Conservation (phyloP, 2,797 vertebrate species). For the Molossus molossus region DNA sequence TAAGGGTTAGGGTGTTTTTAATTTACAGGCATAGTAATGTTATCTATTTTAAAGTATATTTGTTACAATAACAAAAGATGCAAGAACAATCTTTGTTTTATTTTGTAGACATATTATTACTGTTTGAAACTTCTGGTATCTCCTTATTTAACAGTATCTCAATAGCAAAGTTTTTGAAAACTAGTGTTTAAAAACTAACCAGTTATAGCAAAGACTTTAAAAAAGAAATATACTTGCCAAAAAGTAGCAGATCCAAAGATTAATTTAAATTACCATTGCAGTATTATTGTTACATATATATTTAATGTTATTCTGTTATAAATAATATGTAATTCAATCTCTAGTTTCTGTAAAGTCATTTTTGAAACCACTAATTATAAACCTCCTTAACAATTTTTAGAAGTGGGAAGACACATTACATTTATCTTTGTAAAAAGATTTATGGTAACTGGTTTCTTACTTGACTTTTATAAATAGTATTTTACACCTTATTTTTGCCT, state of each 20-base stretch:
- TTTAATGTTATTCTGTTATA: conserved; percentile 66
- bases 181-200: conserved; percentile 62
- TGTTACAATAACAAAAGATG: conserved; percentile 78
- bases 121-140: conserved; percentile 57
- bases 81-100: conserved; percentile 64
- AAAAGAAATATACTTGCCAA: conserved; percentile 71
- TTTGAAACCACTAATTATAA: conserved; percentile 78
- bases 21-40: conserved; percentile 66
- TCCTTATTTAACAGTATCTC: conserved; percentile 43
- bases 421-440: conserved; percentile 82
- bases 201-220: conserved; percentile 32
- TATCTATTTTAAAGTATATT: conserved; percentile 76
- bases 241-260: conserved; percentile 65
- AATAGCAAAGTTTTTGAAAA: conserved; percentile 68
- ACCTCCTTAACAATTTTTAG: conserved; percentile 69
- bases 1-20: conserved; percentile 82
- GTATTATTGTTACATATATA: conserved; percentile 71
- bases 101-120: conserved; percentile 59
- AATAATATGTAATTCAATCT: conserved; percentile 58
- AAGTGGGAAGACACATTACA: conserved; percentile 58
- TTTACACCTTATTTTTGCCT: conserved; percentile 79
- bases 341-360: conserved; percentile 69
- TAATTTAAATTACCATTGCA: conserved; percentile 64
- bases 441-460: conserved; percentile 80
- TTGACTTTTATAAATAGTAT: conserved; percentile 83